Base-by-base conservation (phyloP, 2,113 vertebrate genomes). In the Mastomys coucha region DNA sequence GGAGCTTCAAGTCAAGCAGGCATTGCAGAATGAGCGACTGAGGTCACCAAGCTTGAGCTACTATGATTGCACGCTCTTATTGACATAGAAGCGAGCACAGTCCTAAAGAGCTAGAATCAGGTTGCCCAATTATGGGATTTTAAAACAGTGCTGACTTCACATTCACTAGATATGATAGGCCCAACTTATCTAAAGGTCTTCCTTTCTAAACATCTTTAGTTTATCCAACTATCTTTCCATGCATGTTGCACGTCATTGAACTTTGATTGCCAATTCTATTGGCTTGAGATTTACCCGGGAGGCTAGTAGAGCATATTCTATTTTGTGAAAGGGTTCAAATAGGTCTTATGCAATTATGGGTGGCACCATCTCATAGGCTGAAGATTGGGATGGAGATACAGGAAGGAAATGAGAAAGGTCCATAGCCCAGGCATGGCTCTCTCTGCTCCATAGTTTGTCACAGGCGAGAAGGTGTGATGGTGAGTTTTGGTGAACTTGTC, bases 1-100 rank as follows among this genome's bases (percentile, higher is more conserved):
- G 81, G 45, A 84, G 86, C 75, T 63, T 33, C 77, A 89, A 92
- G 96, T 96, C 96, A 94, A 87, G 76, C 89, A 56, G 91, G 39
- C 45, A 5, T 84, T 12, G 36, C 63, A 51, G 95, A 95, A 73
- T 1, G 36, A 77, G 12, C 20, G 88, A 90, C 78, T 9, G 49
- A 97, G 95, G 96, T 94, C 97, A 73, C 84, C 12, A 77, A 76
- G 67, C 80, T 69, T 0, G 1, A 78, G 72, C 77, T 81, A 51
- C 67, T 49, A 67, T 28, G 89, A 89, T n/a, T 17, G 6, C 58
- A 72, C 0, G 3, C 33, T 70, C 73, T 96, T 73, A n/a, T 42
- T 53, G 77, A 95, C 65, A 36, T 42, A 42, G 78, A 49, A 88
- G 56, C 75, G 73, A 92, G 60, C 90, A 93, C 49, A 33, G 45